Conservation (phyloP, 1,140 invertebrate genomes). For the Megalonaias nervosa region DNA sequence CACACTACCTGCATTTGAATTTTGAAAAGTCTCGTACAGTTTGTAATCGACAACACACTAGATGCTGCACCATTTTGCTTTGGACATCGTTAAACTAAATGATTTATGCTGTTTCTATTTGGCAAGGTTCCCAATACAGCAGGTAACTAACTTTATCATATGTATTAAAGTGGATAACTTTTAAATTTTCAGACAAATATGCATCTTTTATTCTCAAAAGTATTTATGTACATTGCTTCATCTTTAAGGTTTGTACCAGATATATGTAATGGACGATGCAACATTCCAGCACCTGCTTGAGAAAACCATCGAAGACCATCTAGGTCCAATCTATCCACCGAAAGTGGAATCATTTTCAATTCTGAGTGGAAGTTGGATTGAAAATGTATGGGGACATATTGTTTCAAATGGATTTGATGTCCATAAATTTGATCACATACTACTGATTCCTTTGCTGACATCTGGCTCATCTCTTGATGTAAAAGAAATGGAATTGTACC, state of each 20-base stretch:
- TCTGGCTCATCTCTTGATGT: background rate
- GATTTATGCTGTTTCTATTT: background rate
- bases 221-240: background rate
- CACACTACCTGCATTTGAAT: too few species aligned
- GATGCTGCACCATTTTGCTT: too few species aligned
- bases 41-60: too few species aligned
- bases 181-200: background rate
- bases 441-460: background rate
- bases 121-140: background rate
- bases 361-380: background rate
- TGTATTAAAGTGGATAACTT: background rate
- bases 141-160: background rate
- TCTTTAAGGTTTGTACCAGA: constrained; percentile 1
- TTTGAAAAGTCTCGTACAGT: too few species aligned
- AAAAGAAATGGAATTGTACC: background rate
- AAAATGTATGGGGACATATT: constrained; percentile 7
- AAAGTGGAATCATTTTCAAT: background rate
- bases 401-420: background rate
- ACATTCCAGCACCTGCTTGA: background rate
- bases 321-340: background rate
- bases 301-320: background rate
- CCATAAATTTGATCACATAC: background rate
- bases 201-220: background rate
- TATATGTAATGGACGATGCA: background rate
- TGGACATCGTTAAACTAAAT: background rate